A percentile compares a stretch with the other conserved stretches of the same genome.
Conservation (phyloP, 2,113 vertebrate species). For the Saguinus midas region DNA sequence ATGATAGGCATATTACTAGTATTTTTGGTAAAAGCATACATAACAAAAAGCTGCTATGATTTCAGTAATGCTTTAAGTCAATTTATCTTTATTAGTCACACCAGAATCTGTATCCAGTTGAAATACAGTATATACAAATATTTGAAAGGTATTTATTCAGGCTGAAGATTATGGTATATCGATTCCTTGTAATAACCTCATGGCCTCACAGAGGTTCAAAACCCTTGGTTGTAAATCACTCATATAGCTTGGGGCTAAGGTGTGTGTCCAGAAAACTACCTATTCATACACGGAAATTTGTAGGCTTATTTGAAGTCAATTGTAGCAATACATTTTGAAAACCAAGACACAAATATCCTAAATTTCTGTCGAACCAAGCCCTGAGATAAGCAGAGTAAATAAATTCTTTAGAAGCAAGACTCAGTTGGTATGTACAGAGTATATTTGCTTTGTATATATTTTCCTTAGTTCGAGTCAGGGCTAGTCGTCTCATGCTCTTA, state of each 20-base stretch:
- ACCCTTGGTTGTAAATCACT: background rate
- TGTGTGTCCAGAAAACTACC: background rate
- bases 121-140: background rate
- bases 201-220: background rate
- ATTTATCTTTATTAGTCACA: conserved; percentile 16
- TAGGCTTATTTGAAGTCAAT: background rate
- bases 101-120: background rate
- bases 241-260: background rate
- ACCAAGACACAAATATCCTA: background rate
- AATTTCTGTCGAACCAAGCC: conserved; percentile 19
- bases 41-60: background rate
- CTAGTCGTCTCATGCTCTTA: background rate
- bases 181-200: background rate
- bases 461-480: conserved; percentile 45
- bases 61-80: conserved; percentile 21
- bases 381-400: conserved; percentile 51
- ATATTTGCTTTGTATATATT: conserved; percentile 26
- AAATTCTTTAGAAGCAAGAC: conserved; percentile 3
- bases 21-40: background rate
- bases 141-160: conserved; percentile 1
- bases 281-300: background rate
- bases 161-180: background rate
- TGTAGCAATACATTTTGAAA: conserved; percentile 1
- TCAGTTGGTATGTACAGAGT: background rate
- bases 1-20: background rate